A percentile compares a stretch with the other conserved stretches of the same genome.
Conservation (phyloP, 1,140 invertebrate species). For the Zaprionus nigranus region DNA sequence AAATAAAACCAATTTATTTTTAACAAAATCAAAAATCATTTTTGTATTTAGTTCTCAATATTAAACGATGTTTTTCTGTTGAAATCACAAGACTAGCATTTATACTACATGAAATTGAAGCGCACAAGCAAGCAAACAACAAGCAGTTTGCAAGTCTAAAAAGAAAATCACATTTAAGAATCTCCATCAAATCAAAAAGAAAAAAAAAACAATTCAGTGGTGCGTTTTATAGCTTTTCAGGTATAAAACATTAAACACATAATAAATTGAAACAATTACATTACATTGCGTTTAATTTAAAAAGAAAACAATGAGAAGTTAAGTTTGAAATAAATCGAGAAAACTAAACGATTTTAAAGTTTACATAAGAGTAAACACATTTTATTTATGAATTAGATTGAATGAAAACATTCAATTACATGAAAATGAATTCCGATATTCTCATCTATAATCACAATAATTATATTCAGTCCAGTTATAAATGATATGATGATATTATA, state of each 20-base stretch:
- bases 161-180: constrained; percentile 14
- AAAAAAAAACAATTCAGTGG: constrained; percentile 65
- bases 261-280: constrained; percentile 49
- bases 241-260: constrained; percentile 68
- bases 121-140: constrained; percentile 64
- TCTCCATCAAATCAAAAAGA: constrained; percentile 19
- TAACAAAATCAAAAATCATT: constrained; percentile 36
- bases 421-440: no score
- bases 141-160: constrained; percentile 30
- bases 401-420: constrained; percentile 29
- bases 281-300: constrained; percentile 51
- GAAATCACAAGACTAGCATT: constrained; percentile 55
- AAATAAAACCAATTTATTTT: constrained; percentile 57
- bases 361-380: constrained; percentile 41
- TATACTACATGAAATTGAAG: constrained; percentile 69
- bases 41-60: constrained; percentile 46
- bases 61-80: constrained; percentile 44
- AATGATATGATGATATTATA: not conserved
- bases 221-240: constrained; percentile 78
- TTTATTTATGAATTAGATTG: constrained; percentile 28
- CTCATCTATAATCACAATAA: constrained; percentile 13
- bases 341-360: constrained; percentile 69
- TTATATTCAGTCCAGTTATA: constrained; percentile 10
- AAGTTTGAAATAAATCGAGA: constrained; percentile 66
- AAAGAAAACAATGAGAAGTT: constrained; percentile 15